Conservation (phyloP, 2,888 invertebrate species). For the Diaphora mendica region DNA sequence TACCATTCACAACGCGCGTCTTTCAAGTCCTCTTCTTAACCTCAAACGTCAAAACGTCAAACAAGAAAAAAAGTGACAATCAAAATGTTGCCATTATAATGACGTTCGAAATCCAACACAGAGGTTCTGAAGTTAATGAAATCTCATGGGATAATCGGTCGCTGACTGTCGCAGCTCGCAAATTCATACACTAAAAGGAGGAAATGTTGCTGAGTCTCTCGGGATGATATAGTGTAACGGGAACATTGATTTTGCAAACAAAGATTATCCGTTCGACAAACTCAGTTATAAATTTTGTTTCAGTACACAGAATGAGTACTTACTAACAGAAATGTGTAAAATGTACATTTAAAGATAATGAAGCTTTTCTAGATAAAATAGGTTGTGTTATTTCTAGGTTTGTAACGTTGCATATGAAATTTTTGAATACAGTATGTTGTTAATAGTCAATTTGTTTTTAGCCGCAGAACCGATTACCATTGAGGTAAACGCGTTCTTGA, state of each 20-base stretch:
- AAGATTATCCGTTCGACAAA: neutral
- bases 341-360: neutral
- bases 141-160: neutral
- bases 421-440: neutral
- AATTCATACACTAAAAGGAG: slow-evolving; percentile 2
- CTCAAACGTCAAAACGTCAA: too few relatives aligned
- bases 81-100: too few relatives aligned
- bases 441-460: neutral
- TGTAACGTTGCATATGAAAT: neutral
- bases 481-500: too few relatives aligned
- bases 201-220: neutral
- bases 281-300: neutral
- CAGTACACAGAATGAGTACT: neutral
- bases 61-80: too few relatives aligned
- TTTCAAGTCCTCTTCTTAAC: too few relatives aligned
- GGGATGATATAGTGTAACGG: neutral
- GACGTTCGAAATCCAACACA: too few relatives aligned
- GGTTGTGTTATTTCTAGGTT: neutral
- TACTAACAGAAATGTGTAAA: neutral
- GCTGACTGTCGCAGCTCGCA: neutral
- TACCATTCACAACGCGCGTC: too few relatives aligned
- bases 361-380: too few relatives aligned
- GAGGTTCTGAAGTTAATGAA: neutral
- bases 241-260: neutral
- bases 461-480: too few relatives aligned